Base-by-base conservation (phyloP, 92 coral and sea anemone species). In the Umimayanthus kanabou region DNA sequence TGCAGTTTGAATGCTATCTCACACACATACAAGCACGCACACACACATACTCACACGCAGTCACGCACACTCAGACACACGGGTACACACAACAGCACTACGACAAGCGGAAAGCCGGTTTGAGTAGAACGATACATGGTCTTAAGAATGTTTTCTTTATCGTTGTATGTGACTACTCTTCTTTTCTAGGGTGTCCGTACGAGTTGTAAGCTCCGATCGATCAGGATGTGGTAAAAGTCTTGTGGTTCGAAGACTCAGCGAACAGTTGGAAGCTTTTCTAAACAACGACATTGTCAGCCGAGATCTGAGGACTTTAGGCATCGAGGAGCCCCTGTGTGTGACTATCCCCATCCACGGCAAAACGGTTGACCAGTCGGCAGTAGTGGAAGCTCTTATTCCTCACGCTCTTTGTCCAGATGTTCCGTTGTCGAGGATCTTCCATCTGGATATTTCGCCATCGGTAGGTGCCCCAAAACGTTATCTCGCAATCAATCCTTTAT, bases 141-240 rank as follows among this genome's bases (percentile, higher is more conserved):
- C 43, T 33, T 29, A 13, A 53, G 58, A 1, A 33, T 57, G 39
- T 58, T 0, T 30, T 39, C 29, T 67, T 15, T 10, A 29, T 47
- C 50, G 10, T 22, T 49, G 43, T 47, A 0, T 50, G 26, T 28
- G 49, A 2, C 8, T 13, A 61, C 14, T 25, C 2, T 81, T 81
- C 13, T 37, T 58, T 73, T 88, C 23, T 42, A 96, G 98, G 61
- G 75, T 96, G 49, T 91, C 97, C 29, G 98, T 96, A 73, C 91
- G 97, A 77, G 89, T 93, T 30, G 79, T 96, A 39, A 78, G 89
- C 30, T 96, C 98, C 16, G 87, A 87, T 53, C 87, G 97, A 85
- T 94, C 98, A 45, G 98, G 98, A 47, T 84, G 93, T 80, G 98
- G 98, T 23, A 96, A 96, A 87, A 94, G 94, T 72, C 87, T 96